Evolutionary conservation across 2,888 invertebrate genomes (phyloP).

Genomic region (Sarcophaga caerulescens): DNA sequence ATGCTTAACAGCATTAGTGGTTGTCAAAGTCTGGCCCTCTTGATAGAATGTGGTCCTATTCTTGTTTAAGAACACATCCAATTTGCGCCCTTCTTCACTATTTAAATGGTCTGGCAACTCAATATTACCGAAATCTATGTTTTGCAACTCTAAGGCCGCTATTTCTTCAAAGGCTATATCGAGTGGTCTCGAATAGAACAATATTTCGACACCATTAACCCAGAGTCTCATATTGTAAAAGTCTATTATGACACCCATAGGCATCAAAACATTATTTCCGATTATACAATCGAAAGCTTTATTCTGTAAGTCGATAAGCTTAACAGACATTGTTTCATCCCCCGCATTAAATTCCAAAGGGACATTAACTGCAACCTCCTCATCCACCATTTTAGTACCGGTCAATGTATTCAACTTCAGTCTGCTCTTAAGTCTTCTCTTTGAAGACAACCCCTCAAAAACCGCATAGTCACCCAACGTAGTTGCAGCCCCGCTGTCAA

Average conservation of each 20-base stretch:
- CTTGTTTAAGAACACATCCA: no score
- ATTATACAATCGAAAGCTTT: slow-evolving; percentile 27
- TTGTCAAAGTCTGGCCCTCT: no score
- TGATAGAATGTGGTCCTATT: no score
- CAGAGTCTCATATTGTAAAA: neutral
- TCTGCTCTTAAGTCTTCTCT: neutral
- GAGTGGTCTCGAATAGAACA: neutral
- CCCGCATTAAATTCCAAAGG: neutral
- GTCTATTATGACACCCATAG: neutral
- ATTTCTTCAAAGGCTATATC: neutral
- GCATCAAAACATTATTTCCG: neutral
- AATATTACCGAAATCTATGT: neutral
- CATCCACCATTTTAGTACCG: neutral
- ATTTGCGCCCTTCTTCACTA: no score
- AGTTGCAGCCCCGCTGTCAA: neutral
- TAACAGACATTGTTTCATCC: slow-evolving; percentile 26
- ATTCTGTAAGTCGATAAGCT: slow-evolving; percentile 10
- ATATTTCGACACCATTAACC: neutral
- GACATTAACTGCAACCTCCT: neutral
- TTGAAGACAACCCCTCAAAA: neutral
- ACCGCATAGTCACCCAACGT: slow-evolving; percentile 20
- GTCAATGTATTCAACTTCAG: neutral
- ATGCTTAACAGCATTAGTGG: no score
- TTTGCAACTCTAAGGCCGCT: neutral
- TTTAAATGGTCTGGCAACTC: no score